Percentiles rank a stretch among this genome's conserved stretches.
These are phyloP conservation scores for Thaleichthys pacificus DNA, from an alignment of 2,797 vertebrate genomes.

Conservation along the genomic window DNA sequence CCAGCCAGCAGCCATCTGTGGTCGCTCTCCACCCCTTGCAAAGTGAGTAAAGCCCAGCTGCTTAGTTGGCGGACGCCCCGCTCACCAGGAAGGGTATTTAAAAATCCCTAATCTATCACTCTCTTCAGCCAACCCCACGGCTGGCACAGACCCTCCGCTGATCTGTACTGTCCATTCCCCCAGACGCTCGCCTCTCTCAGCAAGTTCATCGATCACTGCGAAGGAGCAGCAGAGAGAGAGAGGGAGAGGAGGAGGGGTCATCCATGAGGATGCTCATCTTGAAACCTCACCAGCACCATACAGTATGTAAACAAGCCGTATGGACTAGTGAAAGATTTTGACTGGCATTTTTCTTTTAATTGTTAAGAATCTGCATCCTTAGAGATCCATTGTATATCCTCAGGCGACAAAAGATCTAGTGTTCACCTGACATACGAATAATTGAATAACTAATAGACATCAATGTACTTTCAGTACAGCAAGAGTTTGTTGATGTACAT, in stretches of 20 bases:
- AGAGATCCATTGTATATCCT: conserved; percentile 29
- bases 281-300: conserved; percentile 13
- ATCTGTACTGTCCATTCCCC: not conserved
- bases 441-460: conserved; percentile 52
- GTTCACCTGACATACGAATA: conserved; percentile 51
- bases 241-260: conserved; percentile 7
- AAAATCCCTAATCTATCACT: conserved; percentile 71
- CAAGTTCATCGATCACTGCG: not conserved
- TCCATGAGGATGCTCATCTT: conserved; percentile 13
- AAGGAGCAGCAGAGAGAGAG: conserved; percentile 13
- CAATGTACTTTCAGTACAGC: not conserved
- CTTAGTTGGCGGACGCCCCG: conserved; percentile 55
- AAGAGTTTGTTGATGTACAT: too few species aligned
- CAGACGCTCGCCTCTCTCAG: not conserved
- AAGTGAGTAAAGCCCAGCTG: conserved; percentile 65
- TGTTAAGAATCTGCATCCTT: conserved; percentile 37
- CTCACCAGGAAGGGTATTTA: conserved; percentile 69
- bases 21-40: conserved; percentile 34
- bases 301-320: conserved; percentile 9
- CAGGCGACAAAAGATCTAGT: conserved; percentile 32
- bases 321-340: conserved; percentile 5
- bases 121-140: conserved; percentile 37
- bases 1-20: conserved; percentile 59
- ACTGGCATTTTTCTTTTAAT: conserved; percentile 46
- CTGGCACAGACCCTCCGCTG: not conserved